Evolutionary conservation across 2,797 vertebrate species (phyloP).

Genomic region (Pangasius mekongensis): DNA sequence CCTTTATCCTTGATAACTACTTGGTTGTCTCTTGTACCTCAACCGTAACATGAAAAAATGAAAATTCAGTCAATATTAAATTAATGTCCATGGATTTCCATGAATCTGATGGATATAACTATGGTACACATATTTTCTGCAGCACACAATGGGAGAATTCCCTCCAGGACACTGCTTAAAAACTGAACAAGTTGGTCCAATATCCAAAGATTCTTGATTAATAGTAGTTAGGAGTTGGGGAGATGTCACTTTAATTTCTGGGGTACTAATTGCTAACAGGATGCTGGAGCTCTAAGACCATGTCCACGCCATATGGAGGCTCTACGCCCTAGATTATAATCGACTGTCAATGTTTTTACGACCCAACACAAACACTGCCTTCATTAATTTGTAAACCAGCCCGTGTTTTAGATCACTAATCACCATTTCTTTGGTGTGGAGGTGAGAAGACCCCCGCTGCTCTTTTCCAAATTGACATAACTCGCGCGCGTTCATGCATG

Average conservation of each 20-base stretch:
- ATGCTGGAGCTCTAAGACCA: not conserved
- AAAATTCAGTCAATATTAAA: not conserved
- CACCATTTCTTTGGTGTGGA: conserved; percentile 53
- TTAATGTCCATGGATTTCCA: not conserved
- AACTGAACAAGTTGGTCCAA: not conserved
- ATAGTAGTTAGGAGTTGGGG: not conserved
- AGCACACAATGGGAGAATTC: not conserved
- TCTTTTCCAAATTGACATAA: conserved; percentile 77
- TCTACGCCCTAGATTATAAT: not conserved
- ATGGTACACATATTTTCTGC: not conserved
- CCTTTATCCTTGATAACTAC: too few relatives aligned
- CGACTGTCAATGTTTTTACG: not conserved
- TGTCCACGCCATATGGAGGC: not conserved
- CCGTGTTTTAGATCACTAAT: not conserved
- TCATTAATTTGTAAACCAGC: not conserved
- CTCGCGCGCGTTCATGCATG: conserved; percentile 78
- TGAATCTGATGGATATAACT: not conserved
- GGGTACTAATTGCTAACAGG: not conserved
- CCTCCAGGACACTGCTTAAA: not conserved
- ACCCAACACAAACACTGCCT: not conserved
- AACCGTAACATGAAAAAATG: not conserved
- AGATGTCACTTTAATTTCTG: not conserved
- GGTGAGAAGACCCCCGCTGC: conserved; percentile 66
- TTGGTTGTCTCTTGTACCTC: not conserved
- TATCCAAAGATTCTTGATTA: not conserved